Percentiles rank a stretch among this genome's conserved stretches.
Evolutionary conservation across 1,140 invertebrate genomes (phyloP).

Genomic region (Zaprionus gabonicus): DNA sequence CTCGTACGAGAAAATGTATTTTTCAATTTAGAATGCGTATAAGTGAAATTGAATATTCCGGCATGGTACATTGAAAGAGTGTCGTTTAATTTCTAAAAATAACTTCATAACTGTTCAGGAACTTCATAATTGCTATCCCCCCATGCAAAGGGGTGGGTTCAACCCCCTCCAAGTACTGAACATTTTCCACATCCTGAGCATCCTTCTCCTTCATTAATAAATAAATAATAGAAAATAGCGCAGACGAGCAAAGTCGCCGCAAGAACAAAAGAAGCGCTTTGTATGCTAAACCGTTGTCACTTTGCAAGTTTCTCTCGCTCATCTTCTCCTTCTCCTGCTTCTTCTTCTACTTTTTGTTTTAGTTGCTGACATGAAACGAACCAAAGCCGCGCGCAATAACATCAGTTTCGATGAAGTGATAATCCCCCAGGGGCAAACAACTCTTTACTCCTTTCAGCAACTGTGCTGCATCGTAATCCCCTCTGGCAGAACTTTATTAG

Average conservation of each 20-base stretch:
- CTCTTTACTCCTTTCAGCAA: constrained; percentile 10
- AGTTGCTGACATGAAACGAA: constrained; percentile 20
- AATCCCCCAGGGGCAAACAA: constrained; percentile 34
- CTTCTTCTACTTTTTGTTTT: not conserved
- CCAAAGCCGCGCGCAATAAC: constrained; percentile 23
- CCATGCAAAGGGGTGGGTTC: too few relatives aligned
- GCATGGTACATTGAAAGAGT: not conserved
- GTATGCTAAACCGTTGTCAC: not conserved
- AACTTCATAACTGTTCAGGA: constrained; percentile 3
- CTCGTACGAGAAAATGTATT: constrained; percentile 9
- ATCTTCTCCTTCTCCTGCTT: not conserved
- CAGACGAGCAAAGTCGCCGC: not conserved
- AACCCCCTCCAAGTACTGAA: not conserved
- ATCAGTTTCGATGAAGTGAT: constrained; percentile 50
- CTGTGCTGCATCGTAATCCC: constrained; percentile 28
- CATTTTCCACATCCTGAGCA: not conserved
- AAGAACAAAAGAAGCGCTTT: not conserved
- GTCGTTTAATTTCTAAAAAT: not conserved
- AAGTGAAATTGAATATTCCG: constrained; percentile 8
- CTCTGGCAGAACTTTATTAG: constrained; percentile 25
- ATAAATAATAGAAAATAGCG: not conserved
- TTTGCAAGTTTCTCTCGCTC: not conserved
- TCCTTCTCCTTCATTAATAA: not conserved
- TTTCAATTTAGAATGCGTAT: constrained; percentile 24
- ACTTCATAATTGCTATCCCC: not conserved